Evolutionary conservation across 2,888 invertebrate species (phyloP).

Genomic region (Dorcus hopei): DNA sequence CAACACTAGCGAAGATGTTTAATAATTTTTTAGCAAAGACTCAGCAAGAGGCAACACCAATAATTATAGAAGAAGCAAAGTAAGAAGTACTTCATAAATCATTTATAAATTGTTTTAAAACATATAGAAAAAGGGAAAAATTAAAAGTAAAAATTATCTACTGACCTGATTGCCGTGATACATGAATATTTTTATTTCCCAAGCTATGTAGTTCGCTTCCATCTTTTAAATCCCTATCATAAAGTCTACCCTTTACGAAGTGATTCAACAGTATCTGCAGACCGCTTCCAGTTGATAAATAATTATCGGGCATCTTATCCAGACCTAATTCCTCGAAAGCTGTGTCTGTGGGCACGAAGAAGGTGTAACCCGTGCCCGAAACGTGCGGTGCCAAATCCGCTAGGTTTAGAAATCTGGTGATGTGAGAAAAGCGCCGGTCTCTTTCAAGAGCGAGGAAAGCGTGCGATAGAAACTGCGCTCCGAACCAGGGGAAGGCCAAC

Average conservation of each 20-base stretch:
- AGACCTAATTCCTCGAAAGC: slow-evolving; percentile 63
- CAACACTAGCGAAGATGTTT: too few relatives aligned
- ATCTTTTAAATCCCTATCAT: slow-evolving; percentile 58
- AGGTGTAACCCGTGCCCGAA: slow-evolving; percentile 64
- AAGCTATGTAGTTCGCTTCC: slow-evolving; percentile 55
- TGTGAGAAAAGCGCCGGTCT: slow-evolving; percentile 55
- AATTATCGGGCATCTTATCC: slow-evolving; percentile 57
- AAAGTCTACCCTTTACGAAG: slow-evolving; percentile 60
- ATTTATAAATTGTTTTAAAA: too few relatives aligned
- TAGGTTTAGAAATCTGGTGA: slow-evolving; percentile 60
- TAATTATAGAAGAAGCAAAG: too few relatives aligned
- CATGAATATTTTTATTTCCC: slow-evolving; percentile 56
- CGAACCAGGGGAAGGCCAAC: slow-evolving; percentile 63
- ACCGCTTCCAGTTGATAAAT: slow-evolving; percentile 56
- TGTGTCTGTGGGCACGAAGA: slow-evolving; percentile 67
- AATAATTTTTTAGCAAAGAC: too few relatives aligned
- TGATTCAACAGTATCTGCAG: slow-evolving; percentile 59
- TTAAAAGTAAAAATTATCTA: not conserved
- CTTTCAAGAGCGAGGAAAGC: slow-evolving; percentile 60
- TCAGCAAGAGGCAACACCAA: too few relatives aligned
- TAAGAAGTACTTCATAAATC: too few relatives aligned
- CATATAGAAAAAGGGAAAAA: too few relatives aligned
- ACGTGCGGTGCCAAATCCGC: slow-evolving; percentile 61
- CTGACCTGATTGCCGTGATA: slow-evolving; percentile 50
- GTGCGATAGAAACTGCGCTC: slow-evolving; percentile 62